Base-by-base conservation (phyloP, 2,888 invertebrate genomes). In the Synanthedon myopaeformis region DNA sequence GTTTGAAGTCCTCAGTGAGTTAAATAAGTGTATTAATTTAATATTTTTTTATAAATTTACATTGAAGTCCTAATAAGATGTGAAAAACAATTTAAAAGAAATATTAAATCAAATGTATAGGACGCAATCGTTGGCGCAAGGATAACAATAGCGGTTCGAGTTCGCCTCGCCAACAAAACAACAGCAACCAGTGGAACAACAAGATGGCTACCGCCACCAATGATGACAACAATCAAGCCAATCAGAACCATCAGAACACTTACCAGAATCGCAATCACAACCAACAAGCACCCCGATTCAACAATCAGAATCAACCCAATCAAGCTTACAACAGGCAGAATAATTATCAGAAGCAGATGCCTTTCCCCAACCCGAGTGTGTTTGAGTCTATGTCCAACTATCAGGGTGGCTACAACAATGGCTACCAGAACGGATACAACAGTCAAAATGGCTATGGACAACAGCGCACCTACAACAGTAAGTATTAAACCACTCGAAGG, bases 41-140 rank as follows among this genome's bases (percentile, higher is more conserved):
- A 23, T 23, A 23, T 23, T 5, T 23, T 35, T 35, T 35, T 0
- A 35, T 35, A 35, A 6, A 35, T 28, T 5, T 4, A 23, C 4
- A 23, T 23, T 23, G 1, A 23, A 23, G 28, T 28, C 8, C 28
- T 8, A 0, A 28, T 35, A 35, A 8, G 35, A 35, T 2, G 35
- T 35, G 35, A 8, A 35, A 10, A 35, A 35, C 8, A 1, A 28
- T 28, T 35, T 35, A 8, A 35, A 35, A 35, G 3, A 35, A 2
- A 10, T 35, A 35, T 35, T 35, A 6, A 35, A 8, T 10, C 8
- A 35, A 35, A 28, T 53, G 52, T 57, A 61, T 70, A 81, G 90
- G 88, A 58, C 89, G 85, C 57, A 91, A 89, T 60, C 90, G 90
- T 58, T 91, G 91, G 91, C 89, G 90, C 59, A 89, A 90, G 59